These are phyloP conservation scores for Hipposideros armiger DNA, from an alignment of 2,113 vertebrate species.

Conservation along the genomic window DNA sequence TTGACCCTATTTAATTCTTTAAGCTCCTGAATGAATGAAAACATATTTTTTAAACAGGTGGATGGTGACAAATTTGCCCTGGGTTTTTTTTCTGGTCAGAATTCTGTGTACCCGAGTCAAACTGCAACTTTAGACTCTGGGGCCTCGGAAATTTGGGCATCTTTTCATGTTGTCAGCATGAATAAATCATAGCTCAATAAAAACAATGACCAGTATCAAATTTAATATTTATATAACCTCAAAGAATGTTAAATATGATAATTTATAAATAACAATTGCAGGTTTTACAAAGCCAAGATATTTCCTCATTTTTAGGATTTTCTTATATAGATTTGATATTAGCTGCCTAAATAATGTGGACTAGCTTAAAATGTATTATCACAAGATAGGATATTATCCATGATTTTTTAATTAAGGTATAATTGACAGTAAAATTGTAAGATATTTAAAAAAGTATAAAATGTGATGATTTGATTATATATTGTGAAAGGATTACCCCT, in stretches of 20 bases:
- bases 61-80: background rate
- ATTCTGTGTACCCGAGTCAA: conserved; percentile 40
- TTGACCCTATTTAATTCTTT: conserved; percentile 35
- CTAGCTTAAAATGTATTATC: background rate
- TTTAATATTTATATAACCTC: conserved; percentile 17
- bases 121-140: background rate
- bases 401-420: background rate
- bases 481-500: background rate
- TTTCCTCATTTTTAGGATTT: conserved; percentile 12
- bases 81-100: background rate
- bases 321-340: conserved; percentile 14
- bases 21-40: conserved; percentile 32
- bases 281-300: background rate
- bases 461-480: background rate
- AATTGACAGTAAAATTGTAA: background rate
- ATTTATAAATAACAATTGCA: conserved; percentile 38
- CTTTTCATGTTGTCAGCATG: background rate
- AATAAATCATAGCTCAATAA: conserved; percentile 13
- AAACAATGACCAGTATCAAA: background rate
- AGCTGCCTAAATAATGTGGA: background rate
- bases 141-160: background rate
- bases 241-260: conserved; percentile 38
- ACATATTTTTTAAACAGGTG: background rate
- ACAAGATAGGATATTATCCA: background rate
- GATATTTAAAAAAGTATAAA: background rate